phyloP scores from a whole-genome alignment of 2,113 vertebrate species.

The Zapus hudsonius region DNA sequence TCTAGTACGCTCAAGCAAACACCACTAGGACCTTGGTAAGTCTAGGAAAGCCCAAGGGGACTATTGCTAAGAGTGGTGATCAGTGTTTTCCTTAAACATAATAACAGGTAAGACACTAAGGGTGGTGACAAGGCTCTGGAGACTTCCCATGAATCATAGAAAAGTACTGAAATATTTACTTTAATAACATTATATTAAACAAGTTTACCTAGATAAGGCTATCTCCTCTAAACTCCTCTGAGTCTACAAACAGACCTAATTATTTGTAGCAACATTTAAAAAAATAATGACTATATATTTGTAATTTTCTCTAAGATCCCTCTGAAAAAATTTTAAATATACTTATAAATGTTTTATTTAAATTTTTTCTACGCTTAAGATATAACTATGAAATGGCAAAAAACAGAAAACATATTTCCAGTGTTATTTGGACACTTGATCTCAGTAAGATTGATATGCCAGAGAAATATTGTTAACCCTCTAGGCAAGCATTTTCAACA shows the following conservation, averaged over 20 bases:
- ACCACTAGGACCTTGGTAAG: neutral
- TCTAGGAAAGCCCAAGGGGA: neutral
- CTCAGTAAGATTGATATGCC: neutral
- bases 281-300: neutral
- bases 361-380: neutral
- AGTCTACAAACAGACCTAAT: neutral
- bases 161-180: neutral
- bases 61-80: neutral
- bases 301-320: neutral
- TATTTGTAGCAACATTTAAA: slow-evolving; percentile 6
- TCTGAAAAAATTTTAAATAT: neutral
- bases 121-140: neutral
- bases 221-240: neutral
- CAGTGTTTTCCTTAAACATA: neutral
- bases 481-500: slow-evolving; percentile 39
- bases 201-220: neutral
- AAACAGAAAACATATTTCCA: neutral
- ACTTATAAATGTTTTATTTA: neutral
- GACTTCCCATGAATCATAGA: neutral
- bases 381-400: neutral
- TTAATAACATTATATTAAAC: neutral
- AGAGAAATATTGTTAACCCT: neutral
- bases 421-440: neutral
- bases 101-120: neutral
- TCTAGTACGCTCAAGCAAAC: neutral